These are phyloP conservation scores for Drosophila picticornis DNA, from an alignment of 2,888 invertebrate species.

Conservation along the genomic window DNA sequence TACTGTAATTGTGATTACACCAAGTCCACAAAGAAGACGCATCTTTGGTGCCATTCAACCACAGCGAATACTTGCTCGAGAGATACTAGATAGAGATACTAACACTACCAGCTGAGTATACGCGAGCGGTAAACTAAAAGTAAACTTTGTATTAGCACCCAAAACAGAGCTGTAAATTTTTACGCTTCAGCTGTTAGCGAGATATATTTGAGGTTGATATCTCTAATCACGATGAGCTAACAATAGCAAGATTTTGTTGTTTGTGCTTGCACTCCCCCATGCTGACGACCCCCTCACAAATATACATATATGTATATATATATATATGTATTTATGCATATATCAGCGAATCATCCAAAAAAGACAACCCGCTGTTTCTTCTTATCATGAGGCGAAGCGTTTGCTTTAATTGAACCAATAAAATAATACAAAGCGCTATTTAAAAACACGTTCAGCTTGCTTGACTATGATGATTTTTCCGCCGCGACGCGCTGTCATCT, in stretches of 20 bases:
- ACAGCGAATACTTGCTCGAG: slow-evolving; percentile 1
- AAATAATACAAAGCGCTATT: slow-evolving; percentile 76
- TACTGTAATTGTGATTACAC: slow-evolving; percentile 49
- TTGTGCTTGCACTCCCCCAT: slow-evolving; percentile 35
- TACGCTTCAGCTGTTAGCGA: not conserved
- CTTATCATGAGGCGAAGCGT: slow-evolving; percentile 62
- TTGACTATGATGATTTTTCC: slow-evolving; percentile 59
- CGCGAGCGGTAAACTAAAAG: slow-evolving; percentile 28
- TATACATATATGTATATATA: not conserved
- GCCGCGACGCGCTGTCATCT: slow-evolving; percentile 41
- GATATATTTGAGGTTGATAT: slow-evolving; percentile 9
- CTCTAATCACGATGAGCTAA: slow-evolving; percentile 17
- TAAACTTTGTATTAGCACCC: slow-evolving; percentile 34
- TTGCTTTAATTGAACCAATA: slow-evolving; percentile 82
- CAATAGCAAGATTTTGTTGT: slow-evolving; percentile 45
- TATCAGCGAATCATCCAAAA: slow-evolving; percentile 15
- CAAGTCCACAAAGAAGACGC: slow-evolving; percentile 19
- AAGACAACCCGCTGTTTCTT: slow-evolving; percentile 37
- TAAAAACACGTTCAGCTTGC: slow-evolving; percentile 63
- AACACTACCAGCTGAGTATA: not conserved
- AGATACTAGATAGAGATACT: not conserved
- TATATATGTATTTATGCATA: not conserved
- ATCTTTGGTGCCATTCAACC: slow-evolving; percentile 29
- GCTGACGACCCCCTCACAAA: slow-evolving; percentile 4
- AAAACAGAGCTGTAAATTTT: slow-evolving; percentile 37